A percentile compares a stretch with the other conserved stretches of the same genome.
These are phyloP conservation scores for Hipparchia sbordonii DNA, from an alignment of 2,888 invertebrate genomes.

Conservation along the genomic window DNA sequence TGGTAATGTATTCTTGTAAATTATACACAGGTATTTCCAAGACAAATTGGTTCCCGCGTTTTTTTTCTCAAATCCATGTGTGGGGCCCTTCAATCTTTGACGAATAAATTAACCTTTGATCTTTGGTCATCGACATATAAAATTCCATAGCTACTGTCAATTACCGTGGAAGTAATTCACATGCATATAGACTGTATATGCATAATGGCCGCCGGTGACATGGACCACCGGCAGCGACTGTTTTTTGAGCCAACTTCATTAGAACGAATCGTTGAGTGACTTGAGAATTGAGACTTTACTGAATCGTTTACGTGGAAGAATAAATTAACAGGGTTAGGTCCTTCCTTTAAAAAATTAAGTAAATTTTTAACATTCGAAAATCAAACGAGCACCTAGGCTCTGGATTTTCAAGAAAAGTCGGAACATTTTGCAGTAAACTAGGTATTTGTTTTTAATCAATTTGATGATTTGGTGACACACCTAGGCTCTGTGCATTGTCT, in stretches of 20 bases:
- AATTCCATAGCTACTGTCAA: conserved; percentile 34
- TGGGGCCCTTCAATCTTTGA: conserved; percentile 17
- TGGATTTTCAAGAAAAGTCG: no score
- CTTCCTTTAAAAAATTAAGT: not conserved
- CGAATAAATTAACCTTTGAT: conserved; percentile 26
- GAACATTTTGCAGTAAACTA: no score
- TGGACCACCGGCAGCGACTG: conserved; percentile 71
- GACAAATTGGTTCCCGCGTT: conserved; percentile 1
- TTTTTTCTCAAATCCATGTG: conserved; percentile 18
- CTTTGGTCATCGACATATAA: conserved; percentile 22
- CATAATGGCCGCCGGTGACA: conserved; percentile 43
- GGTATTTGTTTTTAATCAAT: no score
- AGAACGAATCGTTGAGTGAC: conserved; percentile 62
- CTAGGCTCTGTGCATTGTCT: no score
- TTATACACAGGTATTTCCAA: not conserved
- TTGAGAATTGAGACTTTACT: conserved; percentile 54
- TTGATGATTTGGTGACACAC: no score
- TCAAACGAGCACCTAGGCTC: no score
- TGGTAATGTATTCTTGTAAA: not conserved
- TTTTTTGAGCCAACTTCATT: conserved; percentile 74
- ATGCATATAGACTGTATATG: conserved; percentile 41
- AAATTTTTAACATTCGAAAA: no score
- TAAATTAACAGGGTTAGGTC: conserved; percentile 27
- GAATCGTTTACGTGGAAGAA: conserved; percentile 37
- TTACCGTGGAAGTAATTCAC: conserved; percentile 36